phyloP scores from a whole-genome alignment of 2,797 vertebrate genomes.

The Leptatherina wallacei region DNA sequence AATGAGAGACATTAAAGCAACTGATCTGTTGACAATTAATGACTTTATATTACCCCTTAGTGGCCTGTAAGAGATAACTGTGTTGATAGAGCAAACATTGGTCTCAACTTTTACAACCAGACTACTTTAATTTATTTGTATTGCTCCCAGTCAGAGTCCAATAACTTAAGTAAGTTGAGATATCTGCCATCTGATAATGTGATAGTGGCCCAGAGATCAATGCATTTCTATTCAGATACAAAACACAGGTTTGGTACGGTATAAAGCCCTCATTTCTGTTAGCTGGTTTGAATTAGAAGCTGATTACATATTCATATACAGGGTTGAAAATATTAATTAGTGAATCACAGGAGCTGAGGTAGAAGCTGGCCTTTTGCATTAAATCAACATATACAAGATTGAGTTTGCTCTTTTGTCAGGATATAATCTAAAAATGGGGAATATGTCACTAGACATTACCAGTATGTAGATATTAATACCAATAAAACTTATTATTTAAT shows the following conservation, averaged over 20 bases:
- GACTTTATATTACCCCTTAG: conserved; percentile 8
- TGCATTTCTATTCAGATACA: background rate
- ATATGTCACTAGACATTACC: background rate
- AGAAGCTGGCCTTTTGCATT: background rate
- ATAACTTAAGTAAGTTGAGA: background rate
- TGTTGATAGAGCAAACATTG: conserved; percentile 28
- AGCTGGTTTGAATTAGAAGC: background rate
- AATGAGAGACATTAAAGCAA: background rate
- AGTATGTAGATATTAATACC: too few relatives aligned
- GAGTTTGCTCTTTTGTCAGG: background rate
- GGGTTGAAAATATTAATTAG: background rate
- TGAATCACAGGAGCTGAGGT: background rate
- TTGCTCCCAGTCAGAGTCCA: background rate
- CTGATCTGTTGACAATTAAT: background rate
- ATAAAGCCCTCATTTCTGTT: background rate
- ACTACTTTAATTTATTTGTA: background rate
- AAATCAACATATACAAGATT: background rate
- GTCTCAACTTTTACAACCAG: conserved; percentile 2
- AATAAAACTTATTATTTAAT: too few relatives aligned
- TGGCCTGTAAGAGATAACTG: conserved; percentile 15
- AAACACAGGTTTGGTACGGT: background rate
- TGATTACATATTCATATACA: background rate
- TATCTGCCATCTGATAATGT: background rate
- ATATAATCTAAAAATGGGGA: background rate
- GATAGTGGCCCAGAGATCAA: background rate